Evolutionary conservation across 2,113 vertebrate species (phyloP).

Genomic region (Gracilinanus agilis): DNA sequence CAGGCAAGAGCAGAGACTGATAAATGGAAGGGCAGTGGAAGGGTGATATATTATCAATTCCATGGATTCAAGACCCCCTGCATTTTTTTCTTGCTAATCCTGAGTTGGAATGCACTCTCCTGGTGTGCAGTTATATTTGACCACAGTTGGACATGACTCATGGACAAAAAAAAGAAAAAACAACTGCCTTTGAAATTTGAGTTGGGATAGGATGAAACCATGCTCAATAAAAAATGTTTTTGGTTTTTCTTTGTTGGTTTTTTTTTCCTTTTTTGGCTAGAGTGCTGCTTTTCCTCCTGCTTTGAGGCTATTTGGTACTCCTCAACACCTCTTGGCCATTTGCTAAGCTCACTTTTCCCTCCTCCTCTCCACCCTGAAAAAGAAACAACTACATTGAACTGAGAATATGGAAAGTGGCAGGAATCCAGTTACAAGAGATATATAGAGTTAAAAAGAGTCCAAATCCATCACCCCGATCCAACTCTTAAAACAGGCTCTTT

Average conservation of each 20-base stretch:
- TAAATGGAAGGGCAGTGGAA: not conserved
- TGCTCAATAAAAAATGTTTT: not conserved
- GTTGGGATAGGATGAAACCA: not conserved
- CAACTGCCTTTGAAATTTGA: not conserved
- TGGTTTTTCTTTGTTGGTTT: not conserved
- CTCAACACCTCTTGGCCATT: not conserved
- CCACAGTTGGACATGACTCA: constrained; percentile 3
- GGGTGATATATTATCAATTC: not conserved
- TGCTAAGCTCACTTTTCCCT: not conserved
- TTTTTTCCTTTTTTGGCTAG: not conserved
- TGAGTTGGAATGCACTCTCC: not conserved
- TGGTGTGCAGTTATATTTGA: not conserved
- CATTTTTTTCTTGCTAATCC: not conserved
- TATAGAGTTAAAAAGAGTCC: not conserved
- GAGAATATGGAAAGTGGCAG: not conserved
- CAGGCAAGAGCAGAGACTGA: not conserved
- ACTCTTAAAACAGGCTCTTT: not conserved
- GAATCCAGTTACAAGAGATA: not conserved
- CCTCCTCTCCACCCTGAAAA: not conserved
- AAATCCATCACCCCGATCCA: not conserved
- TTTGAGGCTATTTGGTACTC: not conserved
- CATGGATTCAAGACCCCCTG: not conserved
- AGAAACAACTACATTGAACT: not conserved
- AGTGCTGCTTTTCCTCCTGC: not conserved
- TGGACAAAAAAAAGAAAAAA: not conserved